Evolutionary conservation across 1,140 invertebrate species (phyloP).

Genomic region (Euborellia annulipes): DNA sequence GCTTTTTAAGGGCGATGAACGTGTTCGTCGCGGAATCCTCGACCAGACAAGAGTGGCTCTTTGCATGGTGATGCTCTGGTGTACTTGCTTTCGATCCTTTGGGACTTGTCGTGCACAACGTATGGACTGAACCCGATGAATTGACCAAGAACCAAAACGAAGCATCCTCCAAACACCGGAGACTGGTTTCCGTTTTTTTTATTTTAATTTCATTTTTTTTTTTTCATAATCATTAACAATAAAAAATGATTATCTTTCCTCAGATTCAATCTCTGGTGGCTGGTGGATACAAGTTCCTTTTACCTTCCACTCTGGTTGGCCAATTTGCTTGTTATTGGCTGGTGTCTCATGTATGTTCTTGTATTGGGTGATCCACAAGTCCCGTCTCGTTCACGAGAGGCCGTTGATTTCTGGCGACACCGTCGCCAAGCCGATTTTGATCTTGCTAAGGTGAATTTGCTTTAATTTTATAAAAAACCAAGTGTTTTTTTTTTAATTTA

Average conservation of each 20-base stretch:
- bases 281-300: too few species aligned
- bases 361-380: slow-evolving; percentile 78
- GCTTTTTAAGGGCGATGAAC: not conserved
- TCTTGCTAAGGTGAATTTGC: slow-evolving; percentile 56
- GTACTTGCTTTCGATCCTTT: slow-evolving; percentile 86
- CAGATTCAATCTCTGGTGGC: too few species aligned
- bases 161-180: not conserved
- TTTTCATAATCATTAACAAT: too few species aligned
- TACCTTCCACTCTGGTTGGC: slow-evolving; percentile 38
- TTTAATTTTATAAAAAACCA: too few species aligned
- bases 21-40: slow-evolving; percentile 47
- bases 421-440: slow-evolving; percentile 67
- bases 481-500: too few species aligned
- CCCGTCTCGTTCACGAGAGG: slow-evolving; percentile 54
- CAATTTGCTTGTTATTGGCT: slow-evolving; percentile 54
- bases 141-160: not conserved
- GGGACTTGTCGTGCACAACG: slow-evolving; percentile 44
- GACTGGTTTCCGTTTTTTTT: too few species aligned
- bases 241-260: too few species aligned
- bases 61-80: slow-evolving; percentile 78
- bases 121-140: slow-evolving; percentile 10
- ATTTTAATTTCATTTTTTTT: too few species aligned
- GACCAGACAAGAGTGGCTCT: slow-evolving; percentile 74
- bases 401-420: slow-evolving; percentile 63
- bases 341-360: slow-evolving; percentile 63